Base-by-base conservation (phyloP, 92 coral and sea anemone genomes). In the Isaurus tuberculatus region DNA sequence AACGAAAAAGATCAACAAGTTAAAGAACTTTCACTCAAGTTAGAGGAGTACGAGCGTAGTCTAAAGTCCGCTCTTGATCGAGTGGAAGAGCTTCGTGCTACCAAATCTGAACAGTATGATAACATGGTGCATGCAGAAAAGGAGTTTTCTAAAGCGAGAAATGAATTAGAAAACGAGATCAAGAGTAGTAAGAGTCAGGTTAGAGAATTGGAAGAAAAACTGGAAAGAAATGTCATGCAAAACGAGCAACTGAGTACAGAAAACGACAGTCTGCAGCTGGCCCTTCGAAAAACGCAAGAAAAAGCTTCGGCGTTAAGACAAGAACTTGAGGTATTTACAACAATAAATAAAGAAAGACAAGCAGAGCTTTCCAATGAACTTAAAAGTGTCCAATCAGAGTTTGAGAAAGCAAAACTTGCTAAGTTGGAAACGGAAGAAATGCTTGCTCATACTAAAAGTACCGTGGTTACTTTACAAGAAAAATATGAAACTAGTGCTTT, bases 391-490 rank as follows among this genome's bases (percentile, higher is more conserved):
- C 70, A 80, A 27, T 86, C 91, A 23, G 69, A 80, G 51, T 55
- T 87, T 10, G 83, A 58, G 6, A 70, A 69, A 25, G 42, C 73
- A 33, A 85, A 67, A 9, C 5, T 26, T 3, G 94, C 86, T 55
- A 94, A 94, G 80, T 53, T 32, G 2, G 88, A 86, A 57, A 22
- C 90, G 23, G 91, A 89, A 66, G 79, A 73, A 28, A 86, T 84
- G 73, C 61, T 94, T 53, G 69, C 65, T 55, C 94, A 82, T 40
- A 55, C 90, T 8, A 90, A 92, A 63, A 73, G 87, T 46, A 87
- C 84, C 22, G 71, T 92, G 42, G 79, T 73, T 36, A 36, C 70
- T n/a, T 84, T 88, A 14, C 73, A 75, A 25, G 91, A 84, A 72
- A 86, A 84, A 73, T n/a, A 86, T 42, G 77, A 81, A 20, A 32